These are phyloP conservation scores for Myiozetetes cayanensis DNA, from an alignment of 2,113 vertebrate genomes.

Conservation along the genomic window DNA sequence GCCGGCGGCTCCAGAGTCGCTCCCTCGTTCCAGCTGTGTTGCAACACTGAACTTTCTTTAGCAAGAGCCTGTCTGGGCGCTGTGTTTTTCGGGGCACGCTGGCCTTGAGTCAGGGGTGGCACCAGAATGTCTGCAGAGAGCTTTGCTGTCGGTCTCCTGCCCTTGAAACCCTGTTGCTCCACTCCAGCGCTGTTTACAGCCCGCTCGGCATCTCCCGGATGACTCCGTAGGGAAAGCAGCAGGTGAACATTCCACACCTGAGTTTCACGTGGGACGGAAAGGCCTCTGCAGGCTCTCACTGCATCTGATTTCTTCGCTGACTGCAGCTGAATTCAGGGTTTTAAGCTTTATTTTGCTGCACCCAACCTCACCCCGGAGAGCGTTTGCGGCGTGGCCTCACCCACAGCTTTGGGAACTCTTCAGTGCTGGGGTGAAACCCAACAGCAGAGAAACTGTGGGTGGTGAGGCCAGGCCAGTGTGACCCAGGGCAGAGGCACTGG, in stretches of 20 bases:
- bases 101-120: neutral
- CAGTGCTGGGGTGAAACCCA: neutral
- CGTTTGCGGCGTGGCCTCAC: neutral
- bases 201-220: neutral
- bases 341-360: neutral
- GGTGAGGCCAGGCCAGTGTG: neutral
- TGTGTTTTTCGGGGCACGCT: neutral
- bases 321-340: neutral
- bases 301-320: neutral
- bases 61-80: neutral
- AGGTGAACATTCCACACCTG: fast-evolving
- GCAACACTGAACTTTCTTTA: neutral
- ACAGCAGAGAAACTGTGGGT: neutral
- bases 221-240: neutral
- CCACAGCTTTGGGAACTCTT: neutral
- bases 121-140: neutral
- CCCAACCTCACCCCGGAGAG: neutral
- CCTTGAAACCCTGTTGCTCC: neutral
- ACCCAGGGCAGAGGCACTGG: neutral
- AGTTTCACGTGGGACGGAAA: neutral
- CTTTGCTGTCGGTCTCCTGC: neutral
- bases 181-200: fast-evolving
- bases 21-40: neutral
- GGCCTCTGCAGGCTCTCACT: fast-evolving
- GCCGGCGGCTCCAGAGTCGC: neutral